Evolutionary conservation across 2,888 invertebrate genomes (phyloP).

Genomic region (Ochropleura leucogaster): DNA sequence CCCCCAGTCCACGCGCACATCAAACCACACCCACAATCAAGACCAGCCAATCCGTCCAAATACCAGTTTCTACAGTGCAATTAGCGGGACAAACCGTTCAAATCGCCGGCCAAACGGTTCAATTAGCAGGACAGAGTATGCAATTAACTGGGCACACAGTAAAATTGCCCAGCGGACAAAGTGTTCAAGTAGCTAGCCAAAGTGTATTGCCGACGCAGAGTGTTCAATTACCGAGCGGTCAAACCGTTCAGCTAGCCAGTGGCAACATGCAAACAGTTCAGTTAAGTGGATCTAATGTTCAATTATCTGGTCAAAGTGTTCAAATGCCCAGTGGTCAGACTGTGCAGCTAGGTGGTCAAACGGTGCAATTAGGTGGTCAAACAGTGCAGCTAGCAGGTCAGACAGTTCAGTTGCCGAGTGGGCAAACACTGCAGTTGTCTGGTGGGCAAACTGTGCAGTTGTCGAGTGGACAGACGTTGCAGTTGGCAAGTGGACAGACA

Average conservation of each 20-base stretch:
- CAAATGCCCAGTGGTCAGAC: conserved; percentile 71
- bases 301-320: conserved; percentile 72
- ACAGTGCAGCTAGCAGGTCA: conserved; percentile 76
- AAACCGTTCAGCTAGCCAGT: conserved; percentile 82
- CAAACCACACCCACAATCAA: conserved; percentile 73
- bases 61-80: conserved; percentile 83
- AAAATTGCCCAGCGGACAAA: conserved; percentile 84
- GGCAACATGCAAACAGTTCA: conserved; percentile 76
- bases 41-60: conserved; percentile 76
- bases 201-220: conserved; percentile 79
- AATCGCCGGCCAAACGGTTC: conserved; percentile 84
- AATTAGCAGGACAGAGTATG: conserved; percentile 83
- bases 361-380: conserved; percentile 71
- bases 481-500: conserved; percentile 81
- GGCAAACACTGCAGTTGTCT: conserved; percentile 85
- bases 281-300: conserved; percentile 70
- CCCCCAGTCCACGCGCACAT: conserved; percentile 71
- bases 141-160: conserved; percentile 88
- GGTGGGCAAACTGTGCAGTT: conserved; percentile 83
- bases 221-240: conserved; percentile 80
- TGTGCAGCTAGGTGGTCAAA: conserved; percentile 73
- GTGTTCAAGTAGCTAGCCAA: conserved; percentile 82
- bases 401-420: conserved; percentile 87
- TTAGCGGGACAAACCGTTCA: conserved; percentile 82
- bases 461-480: conserved; percentile 82